Conservation (phyloP, 2,888 invertebrate genomes). For the Gisinianus flammeolus region DNA sequence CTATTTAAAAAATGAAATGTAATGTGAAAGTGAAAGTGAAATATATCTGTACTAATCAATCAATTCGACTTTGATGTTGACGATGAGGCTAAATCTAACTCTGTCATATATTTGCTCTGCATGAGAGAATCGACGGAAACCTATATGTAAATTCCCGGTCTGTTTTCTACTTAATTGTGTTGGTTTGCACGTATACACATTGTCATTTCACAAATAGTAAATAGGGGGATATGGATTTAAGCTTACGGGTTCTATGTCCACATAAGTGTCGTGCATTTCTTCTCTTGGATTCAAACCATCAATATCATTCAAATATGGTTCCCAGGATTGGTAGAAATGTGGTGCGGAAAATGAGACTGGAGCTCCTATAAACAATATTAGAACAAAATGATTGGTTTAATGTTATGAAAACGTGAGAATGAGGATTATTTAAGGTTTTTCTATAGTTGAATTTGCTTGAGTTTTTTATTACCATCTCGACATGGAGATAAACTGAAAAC, state of each 20-base stretch:
- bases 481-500: conserved; percentile 57
- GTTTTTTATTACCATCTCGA: conserved; percentile 50
- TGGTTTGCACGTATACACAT: too few species aligned
- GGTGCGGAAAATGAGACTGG: conserved; percentile 88
- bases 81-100: background rate
- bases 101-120: too few species aligned
- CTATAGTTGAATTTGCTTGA: background rate
- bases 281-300: conserved; percentile 75
- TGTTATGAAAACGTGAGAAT: too few species aligned
- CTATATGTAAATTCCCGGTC: too few species aligned
- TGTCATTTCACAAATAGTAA: too few species aligned
- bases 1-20: background rate
- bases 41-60: background rate
- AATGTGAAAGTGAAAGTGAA: background rate
- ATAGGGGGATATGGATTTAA: too few species aligned
- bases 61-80: background rate
- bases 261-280: conserved; percentile 75
- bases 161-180: too few species aligned
- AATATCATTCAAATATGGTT: conserved; percentile 66
- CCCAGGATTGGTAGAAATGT: conserved; percentile 78
- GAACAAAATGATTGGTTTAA: conserved; percentile 48
- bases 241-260: conserved; percentile 85
- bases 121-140: too few species aligned
- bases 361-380: conserved; percentile 74
- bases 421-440: background rate